Conservation (phyloP, 1,140 invertebrate species). For the Venustaconcha ellipsiformis region DNA sequence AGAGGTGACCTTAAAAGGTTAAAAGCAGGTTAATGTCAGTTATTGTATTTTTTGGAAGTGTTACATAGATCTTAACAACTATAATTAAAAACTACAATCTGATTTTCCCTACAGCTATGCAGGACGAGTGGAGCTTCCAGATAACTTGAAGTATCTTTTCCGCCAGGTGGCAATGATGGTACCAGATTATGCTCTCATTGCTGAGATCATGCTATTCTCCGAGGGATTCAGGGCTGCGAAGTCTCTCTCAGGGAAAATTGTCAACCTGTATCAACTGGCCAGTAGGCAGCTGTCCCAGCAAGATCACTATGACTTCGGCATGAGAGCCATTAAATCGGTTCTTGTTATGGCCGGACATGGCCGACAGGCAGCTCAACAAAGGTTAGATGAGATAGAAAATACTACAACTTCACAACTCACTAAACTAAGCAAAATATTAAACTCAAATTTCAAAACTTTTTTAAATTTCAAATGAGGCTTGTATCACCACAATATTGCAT, state of each 20-base stretch:
- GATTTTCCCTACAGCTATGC: slow-evolving; percentile 52
- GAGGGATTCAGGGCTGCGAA: slow-evolving; percentile 90
- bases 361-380: slow-evolving; percentile 54
- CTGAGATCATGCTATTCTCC: slow-evolving; percentile 91
- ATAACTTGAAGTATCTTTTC: slow-evolving; percentile 77
- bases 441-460: no score
- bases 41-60: no score
- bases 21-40: no score
- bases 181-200: slow-evolving; percentile 89
- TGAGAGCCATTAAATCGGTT: slow-evolving; percentile 79
- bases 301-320: slow-evolving; percentile 94
- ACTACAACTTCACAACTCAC: no score
- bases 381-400: slow-evolving; percentile 35
- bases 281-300: slow-evolving; percentile 92
- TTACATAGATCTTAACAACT: not conserved
- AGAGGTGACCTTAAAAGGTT: no score
- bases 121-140: slow-evolving; percentile 76
- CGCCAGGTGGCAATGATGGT: slow-evolving; percentile 93
- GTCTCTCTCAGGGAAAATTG: slow-evolving; percentile 86
- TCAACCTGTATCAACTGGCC: slow-evolving; percentile 89
- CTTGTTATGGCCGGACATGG: slow-evolving; percentile 69
- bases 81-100: not conserved
- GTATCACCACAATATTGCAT: no score
- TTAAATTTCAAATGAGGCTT: no score
- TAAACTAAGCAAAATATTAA: no score